Conservation (phyloP, 2,888 invertebrate species). For the Portevinia maculata region DNA sequence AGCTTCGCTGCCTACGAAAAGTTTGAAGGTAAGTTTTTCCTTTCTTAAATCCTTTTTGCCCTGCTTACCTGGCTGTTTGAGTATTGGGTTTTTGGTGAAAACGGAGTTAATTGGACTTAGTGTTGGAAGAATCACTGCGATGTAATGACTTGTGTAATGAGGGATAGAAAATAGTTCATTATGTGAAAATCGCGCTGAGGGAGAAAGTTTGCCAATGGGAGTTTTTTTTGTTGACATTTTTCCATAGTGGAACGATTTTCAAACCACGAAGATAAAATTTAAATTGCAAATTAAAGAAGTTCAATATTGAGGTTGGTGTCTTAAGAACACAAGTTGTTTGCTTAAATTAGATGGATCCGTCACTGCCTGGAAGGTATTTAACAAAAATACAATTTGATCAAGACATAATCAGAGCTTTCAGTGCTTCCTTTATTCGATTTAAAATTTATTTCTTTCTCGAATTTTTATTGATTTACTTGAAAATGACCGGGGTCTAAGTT, state of each 20-base stretch:
- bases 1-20: conserved; percentile 94
- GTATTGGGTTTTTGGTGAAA: conserved; percentile 76
- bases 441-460: no score
- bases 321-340: no score
- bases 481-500: no score
- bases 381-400: no score
- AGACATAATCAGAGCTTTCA: no score
- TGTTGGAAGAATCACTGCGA: conserved; percentile 23
- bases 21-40: conserved; percentile 90
- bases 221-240: not conserved
- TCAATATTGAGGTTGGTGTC: not conserved
- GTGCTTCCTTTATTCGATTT: no score
- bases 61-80: conserved; percentile 9
- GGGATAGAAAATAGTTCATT: conserved; percentile 54
- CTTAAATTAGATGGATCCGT: no score
- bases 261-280: not conserved
- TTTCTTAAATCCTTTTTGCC: conserved; percentile 66
- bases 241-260: not conserved
- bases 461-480: no score
- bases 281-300: not conserved
- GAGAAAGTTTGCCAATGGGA: not conserved
- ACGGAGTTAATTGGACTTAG: conserved; percentile 36
- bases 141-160: conserved; percentile 66
- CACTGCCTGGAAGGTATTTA: no score
- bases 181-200: conserved; percentile 41